Base-by-base conservation (phyloP, 2,888 invertebrate genomes). In the Pristionchus arcanus region DNA sequence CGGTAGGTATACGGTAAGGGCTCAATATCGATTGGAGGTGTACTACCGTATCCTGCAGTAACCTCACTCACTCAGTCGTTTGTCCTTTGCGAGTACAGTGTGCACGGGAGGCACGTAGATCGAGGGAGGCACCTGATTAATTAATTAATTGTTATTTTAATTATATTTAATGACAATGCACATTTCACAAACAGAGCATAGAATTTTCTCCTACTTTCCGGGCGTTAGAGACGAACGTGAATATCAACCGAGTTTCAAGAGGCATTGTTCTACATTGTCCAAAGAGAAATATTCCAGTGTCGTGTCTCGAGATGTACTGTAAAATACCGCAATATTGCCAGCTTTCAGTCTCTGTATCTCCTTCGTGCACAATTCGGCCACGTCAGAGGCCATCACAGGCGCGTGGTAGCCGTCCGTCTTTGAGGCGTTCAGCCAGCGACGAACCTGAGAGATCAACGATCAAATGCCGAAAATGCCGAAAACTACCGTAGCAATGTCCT, bases 41-140 rank as follows among this genome's bases (percentile, higher is more conserved):
- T 21, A 19, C 63, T 63, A 19, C 63, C 63, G 19, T 63, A 19
- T 63, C 19, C 66, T 28, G n/a, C 11, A 28, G n/a, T 15, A 13
- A 31, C 37, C 15, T 66, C 25, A 74, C 74, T 74, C 37, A 74
- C 74, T 31, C n/a, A 74, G 34, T 74, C 74, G 74, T 21, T 74
- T 74, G 5, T 74, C 74, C 74, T 74, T 74, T 13, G 34, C 74
- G 74, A 74, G 74, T 37, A 74, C 74, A 3, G 74, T 74, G 74
- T 74, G 74, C 19, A 74, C 74, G 34, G 74, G 74, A 15, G 74
- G 74, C 19, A 74, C 74, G 74, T 74, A 74, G 74, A 74, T 74
- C 19, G 74, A 74, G 34, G 74, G 74, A 31, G 74, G 74, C 16
- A 74, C 37, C 34, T 74, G n/a, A 21, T 63, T n/a, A 25, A 9